Evolutionary conservation across 2,888 invertebrate genomes (phyloP), one percentile per base, ranked within the genome.

Genomic region (Parapristionchus giblindavisi): DNA sequence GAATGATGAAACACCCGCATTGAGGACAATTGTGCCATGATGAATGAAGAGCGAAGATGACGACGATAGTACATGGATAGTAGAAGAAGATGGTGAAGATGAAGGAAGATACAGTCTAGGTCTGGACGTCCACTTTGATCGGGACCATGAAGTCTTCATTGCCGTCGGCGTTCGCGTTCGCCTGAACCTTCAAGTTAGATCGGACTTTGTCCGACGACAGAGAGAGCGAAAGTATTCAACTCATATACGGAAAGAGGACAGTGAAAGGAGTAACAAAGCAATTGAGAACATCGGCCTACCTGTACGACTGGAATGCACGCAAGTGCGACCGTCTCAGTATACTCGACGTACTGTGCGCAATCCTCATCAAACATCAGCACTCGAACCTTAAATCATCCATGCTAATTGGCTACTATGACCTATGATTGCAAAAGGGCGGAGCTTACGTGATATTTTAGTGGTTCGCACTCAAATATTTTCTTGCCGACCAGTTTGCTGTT

Each of bases 271-370:
- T 17, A 4, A 29, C 11, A 34, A 24, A 52, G 58, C 27, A 14
- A 5, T 32, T 24, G 52, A 24, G 34, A 3, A 51, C 5, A 34
- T 32, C 4, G 6, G 27, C 3, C 43, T 78, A 87, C 87, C 84
- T 87, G 86, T 54, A 86, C 79, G n/a, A 87, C 87, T 40, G 87
- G 87, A 52, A 87, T 80, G 75, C 87, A 87, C 6, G 80, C 87
- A 40, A 87, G 75, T 8, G 87, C 82, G 40, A 87, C 83, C 11
- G 81, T 83, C 76, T 87, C 87, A 21, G 81, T 83, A 68, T 85
- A 83, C 77, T 87, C 87, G 24, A 80, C 76, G 76, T 81, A 87
- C 6, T 84, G 80, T 36, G 80, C 75, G 76, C 87, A 87, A 36
- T 79, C 68, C 27, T 85, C 86, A 75, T 87, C 87, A 81, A 86